Conservation (phyloP, 2,888 invertebrate genomes). For the Hybos culiciformis region DNA sequence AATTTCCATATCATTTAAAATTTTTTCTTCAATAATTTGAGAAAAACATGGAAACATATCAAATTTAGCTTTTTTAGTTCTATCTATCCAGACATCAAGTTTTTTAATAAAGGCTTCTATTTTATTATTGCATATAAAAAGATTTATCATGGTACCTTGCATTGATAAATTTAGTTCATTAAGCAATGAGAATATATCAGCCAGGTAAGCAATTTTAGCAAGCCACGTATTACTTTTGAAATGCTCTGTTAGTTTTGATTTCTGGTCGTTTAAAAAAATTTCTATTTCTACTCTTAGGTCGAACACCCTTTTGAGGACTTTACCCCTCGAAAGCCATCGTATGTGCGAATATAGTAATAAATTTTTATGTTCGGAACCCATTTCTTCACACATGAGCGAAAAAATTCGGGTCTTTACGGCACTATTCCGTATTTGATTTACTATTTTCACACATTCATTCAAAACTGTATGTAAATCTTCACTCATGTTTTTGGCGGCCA, state of each 20-base stretch:
- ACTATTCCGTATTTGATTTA: slow-evolving; percentile 8
- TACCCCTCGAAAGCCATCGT: slow-evolving; percentile 4
- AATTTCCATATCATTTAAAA: background rate
- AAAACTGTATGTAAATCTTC: slow-evolving; percentile 7
- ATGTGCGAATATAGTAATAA: slow-evolving; percentile 5
- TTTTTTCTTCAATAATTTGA: slow-evolving; percentile 1
- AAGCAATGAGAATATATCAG: background rate
- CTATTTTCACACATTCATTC: slow-evolving; percentile 4
- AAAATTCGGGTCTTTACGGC: slow-evolving; percentile 11
- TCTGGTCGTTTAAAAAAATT: background rate
- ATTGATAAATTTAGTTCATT: background rate
- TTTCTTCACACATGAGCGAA: slow-evolving; percentile 13
- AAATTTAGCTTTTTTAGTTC: background rate
- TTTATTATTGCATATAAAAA: slow-evolving; percentile 2
- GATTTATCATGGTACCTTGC: background rate
- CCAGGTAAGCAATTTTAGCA: slow-evolving; percentile 1
- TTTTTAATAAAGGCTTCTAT: slow-evolving; percentile 5
- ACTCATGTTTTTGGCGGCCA: slow-evolving; percentile 12
- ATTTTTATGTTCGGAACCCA: slow-evolving; percentile 8
- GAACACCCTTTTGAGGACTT: slow-evolving; percentile 1
- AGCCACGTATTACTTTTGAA: background rate
- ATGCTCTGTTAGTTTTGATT: background rate
- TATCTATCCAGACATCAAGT: slow-evolving; percentile 2
- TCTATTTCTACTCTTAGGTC: slow-evolving; percentile 1
- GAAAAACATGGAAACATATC: slow-evolving; percentile 2